Evolutionary conservation across 2,113 vertebrate species (phyloP), one percentile per base, ranked within the genome.

Genomic region (Odocoileus virginianus): DNA sequence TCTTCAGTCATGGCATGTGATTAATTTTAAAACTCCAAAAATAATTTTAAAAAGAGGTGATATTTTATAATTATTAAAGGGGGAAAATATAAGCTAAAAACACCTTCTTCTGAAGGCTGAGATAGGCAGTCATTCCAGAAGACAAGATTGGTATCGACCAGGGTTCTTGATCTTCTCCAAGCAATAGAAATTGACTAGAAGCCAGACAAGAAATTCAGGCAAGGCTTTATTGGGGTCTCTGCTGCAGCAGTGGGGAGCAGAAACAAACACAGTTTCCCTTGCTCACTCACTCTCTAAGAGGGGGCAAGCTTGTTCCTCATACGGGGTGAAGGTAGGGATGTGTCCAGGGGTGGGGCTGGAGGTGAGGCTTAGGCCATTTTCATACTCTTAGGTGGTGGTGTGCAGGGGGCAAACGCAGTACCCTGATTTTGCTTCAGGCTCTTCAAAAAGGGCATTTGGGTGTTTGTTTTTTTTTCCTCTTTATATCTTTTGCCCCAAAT

Each of bases 391-490:
- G 36, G 36, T 43, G 23, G 23, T 7, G 12, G 11, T 43, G 1
- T 76, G 71, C 28, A 33, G n/a, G 10, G 9, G 19, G n/a, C n/a
- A 40, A 2, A 71, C 2, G 0, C 10, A 3, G n/a, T 23, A 71
- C n/a, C 71, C n/a, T 71, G 0, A 4, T 76, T 76, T 23, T 40
- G 36, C 71, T 43, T 43, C 71, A 43, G 9, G 23, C 3, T 43
- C 71, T 43, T 76, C 36, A 43, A 7, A 43, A 74, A 74, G 43
- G 13, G 6, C 36, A 14, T 76, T 67, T n/a, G 28, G 57, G 25
- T 23, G 21, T 0, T 2, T n/a, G n/a, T n/a, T 10, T 13, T 15
- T 40, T 13, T 40, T 2, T 23, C 7, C 36, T 25, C 2, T 74
- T 74, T 7, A 21, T 74, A 43, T 74, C 36, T 76, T 43, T 76